phyloP scores from a whole-genome alignment of 2,113 vertebrate genomes.

The Mesitornis unicolor region DNA sequence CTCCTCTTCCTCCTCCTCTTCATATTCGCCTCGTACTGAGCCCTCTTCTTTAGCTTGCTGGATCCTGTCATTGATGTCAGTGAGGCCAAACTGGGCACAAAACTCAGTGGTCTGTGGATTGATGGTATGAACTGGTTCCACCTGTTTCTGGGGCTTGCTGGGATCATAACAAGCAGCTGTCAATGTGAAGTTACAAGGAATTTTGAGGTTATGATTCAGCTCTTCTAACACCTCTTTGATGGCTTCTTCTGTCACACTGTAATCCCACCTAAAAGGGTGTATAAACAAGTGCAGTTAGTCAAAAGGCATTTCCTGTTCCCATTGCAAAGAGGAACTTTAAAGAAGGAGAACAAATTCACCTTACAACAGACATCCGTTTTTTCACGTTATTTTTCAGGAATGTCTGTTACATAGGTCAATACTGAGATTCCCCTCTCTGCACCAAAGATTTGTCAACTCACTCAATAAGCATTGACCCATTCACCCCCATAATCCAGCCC shows the following conservation, averaged over 20 bases:
- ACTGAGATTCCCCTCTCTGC: neutral
- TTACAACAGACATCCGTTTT: neutral
- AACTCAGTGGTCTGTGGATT: constrained; percentile 95
- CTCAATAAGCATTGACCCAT: neutral
- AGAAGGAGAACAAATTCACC: neutral
- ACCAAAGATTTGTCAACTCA: neutral
- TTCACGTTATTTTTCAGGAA: neutral
- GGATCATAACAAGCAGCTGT: constrained; percentile 84
- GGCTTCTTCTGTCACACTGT: constrained; percentile 82
- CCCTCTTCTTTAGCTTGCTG: constrained; percentile 71
- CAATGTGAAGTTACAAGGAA: constrained; percentile 89
- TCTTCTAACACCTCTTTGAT: constrained; percentile 85
- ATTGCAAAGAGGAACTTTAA: neutral
- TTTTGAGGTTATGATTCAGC: constrained; percentile 80
- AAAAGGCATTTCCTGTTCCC: neutral
- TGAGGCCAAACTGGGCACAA: constrained; percentile 88
- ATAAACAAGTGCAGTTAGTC: neutral
- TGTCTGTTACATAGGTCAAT: neutral
- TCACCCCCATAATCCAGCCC: neutral
- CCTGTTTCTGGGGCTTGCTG: constrained; percentile 72
- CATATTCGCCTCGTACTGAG: constrained; percentile 39
- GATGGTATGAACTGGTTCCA: constrained; percentile 76
- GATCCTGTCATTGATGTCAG: constrained; percentile 83
- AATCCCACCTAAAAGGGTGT: constrained; percentile 86
- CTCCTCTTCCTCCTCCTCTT: constrained; percentile 76